Evolutionary conservation across 2,113 vertebrate genomes (phyloP), one percentile per base, ranked within the genome.

Genomic region (Rana temporaria): DNA sequence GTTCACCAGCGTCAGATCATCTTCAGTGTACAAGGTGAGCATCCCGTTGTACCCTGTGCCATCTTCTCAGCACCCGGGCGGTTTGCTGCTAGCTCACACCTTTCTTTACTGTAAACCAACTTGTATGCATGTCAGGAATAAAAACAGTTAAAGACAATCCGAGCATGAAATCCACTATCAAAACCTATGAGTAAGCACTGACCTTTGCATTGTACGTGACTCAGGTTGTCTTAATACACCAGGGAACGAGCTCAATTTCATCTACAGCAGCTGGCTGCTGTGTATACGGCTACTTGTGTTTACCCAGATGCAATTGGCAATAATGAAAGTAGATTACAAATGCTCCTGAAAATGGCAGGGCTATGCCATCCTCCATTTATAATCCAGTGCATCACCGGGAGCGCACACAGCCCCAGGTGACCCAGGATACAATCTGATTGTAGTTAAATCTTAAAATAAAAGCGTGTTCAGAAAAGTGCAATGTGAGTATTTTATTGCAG

Each of bases 221-320:
- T 32, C 71, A 17, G 62, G 26, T 32, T 42, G 20, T 11, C 11
- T n/a, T 30, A 77, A 77, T 24, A 57, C 32, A 53, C 20, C 9
- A 26, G 62, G 22, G 9, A 48, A 19, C 16, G 12, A 26, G 19
- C 17, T 78, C 42, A 66, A 66, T 78, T 32, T 66, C 34, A 53
- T 53, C 20, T 66, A 26, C 19, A 66, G 64, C 64, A 26, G 17
- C 15, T 18, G n/a, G 19, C 60, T 63, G 24, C 19, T 20, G 4
- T 38, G n/a, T 32, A 48, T 30, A 67, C 26, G 64, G 38, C 30
- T 79, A 2, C 24, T 79, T 18, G 6, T 30, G 73, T 76, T 76
- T 76, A 76, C 48, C 57, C 73, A 48, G 59, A 34, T 77, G 74
- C 32, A 77, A 48, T 52, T n/a, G 34, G 59, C 74, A 48, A 42